These are phyloP conservation scores for Epirrhoe alternata DNA, from an alignment of 2,888 invertebrate genomes.

Conservation along the genomic window DNA sequence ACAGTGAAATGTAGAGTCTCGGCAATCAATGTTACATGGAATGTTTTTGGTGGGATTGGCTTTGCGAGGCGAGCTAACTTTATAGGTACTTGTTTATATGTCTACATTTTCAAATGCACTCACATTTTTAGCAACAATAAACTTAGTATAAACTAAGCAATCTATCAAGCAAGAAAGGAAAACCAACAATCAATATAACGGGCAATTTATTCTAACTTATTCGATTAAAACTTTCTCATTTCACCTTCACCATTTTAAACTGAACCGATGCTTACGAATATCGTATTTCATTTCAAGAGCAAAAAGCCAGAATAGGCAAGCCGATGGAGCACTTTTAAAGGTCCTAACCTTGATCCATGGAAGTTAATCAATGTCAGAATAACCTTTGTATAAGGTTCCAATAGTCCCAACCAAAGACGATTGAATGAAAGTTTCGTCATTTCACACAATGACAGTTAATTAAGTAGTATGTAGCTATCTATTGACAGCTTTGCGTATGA, in stretches of 20 bases:
- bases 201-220: no score
- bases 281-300: background rate
- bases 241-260: background rate
- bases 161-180: no score
- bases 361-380: conserved; percentile 48
- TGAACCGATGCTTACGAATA: background rate
- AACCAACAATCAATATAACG: no score
- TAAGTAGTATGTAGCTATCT: conserved; percentile 65
- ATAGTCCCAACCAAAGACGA: conserved; percentile 28
- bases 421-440: conserved; percentile 38
- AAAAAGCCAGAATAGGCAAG: background rate
- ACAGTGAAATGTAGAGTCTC: no score
- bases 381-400: conserved; percentile 35
- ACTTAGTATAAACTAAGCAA: no score
- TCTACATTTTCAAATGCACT: no score
- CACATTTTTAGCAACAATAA: no score
- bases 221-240: background rate
- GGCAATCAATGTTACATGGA: no score
- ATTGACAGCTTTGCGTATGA: conserved; percentile 53
- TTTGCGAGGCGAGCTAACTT: no score
- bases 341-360: conserved; percentile 48
- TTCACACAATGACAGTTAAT: conserved; percentile 64
- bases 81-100: no score
- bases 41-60: no score
- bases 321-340: background rate